Conservation (phyloP, 2,797 vertebrate genomes). For the Chloroceryle inda region DNA sequence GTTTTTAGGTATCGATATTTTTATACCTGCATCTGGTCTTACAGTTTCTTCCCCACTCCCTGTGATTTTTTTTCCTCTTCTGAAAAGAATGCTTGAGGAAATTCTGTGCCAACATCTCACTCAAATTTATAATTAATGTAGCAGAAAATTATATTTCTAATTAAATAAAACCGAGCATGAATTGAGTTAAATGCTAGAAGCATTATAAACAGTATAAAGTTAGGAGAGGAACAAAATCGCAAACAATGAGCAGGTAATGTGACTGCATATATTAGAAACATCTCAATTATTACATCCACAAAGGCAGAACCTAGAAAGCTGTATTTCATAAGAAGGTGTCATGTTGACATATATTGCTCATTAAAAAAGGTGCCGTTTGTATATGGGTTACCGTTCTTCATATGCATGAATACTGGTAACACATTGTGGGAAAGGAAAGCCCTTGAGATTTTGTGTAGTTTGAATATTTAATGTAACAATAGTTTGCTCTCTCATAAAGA, state of each 20-base stretch:
- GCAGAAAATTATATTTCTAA: slow-evolving; percentile 73
- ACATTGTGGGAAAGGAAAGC: slow-evolving; percentile 67
- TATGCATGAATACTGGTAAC: slow-evolving; percentile 72
- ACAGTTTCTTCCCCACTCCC: not conserved
- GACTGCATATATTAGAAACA: slow-evolving; percentile 75
- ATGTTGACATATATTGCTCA: slow-evolving; percentile 77
- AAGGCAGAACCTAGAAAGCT: slow-evolving; percentile 75
- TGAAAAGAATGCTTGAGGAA: slow-evolving; percentile 48
- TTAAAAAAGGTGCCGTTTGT: slow-evolving; percentile 75
- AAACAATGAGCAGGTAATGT: slow-evolving; percentile 68
- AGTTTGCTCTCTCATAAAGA: slow-evolving; percentile 71
- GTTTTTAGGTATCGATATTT: not conserved
- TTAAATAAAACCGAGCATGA: slow-evolving; percentile 54
- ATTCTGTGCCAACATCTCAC: slow-evolving; percentile 25
- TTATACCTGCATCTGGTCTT: slow-evolving; percentile 11
- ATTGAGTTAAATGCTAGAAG: slow-evolving; percentile 42
- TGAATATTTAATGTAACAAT: slow-evolving; percentile 78
- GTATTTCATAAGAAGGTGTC: slow-evolving; percentile 76
- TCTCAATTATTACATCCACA: slow-evolving; percentile 77
- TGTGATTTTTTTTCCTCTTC: not conserved
- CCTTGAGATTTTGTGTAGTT: slow-evolving; percentile 70
- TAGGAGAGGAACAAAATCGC: slow-evolving; percentile 35
- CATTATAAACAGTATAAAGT: slow-evolving; percentile 53
- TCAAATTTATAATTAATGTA: slow-evolving; percentile 76
- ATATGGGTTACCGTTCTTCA: slow-evolving; percentile 72